Base-by-base conservation (phyloP, 2,797 vertebrate genomes). In the Coluber constrictor region DNA sequence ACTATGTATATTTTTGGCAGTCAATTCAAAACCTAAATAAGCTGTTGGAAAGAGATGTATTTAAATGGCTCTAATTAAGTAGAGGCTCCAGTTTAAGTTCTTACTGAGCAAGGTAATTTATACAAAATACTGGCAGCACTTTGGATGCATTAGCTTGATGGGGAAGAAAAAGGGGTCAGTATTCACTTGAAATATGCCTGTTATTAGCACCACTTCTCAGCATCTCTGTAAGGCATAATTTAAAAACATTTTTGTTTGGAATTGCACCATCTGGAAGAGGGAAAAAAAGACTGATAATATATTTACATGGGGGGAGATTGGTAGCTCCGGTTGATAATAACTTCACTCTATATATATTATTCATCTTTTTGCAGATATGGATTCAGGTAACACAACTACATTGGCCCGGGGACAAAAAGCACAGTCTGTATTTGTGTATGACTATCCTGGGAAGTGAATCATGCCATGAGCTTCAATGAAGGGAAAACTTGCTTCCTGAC, bases 201-300 rank as follows among this genome's bases (percentile, higher is more conserved):
- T 90, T 92, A 90, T 91, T 96, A 96, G 93, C 97, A 93, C 95
- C n/a, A 93, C 95, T 90, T 95, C 93, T 93, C 27, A 0, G 60
- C 88, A 70, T 92, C 90, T 93, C 94, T 95, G 95, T 90, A 93
- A 96, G 94, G 94, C 94, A 86, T 94, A 92, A 93, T 96, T 96
- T 97, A 93, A 96, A 97, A 95, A 92, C 61, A 92, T 88, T 94
- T 94, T 95, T 88, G 95, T 92, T 51, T 29, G 96, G 95, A 97
- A 96, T 94, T 96, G 92, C 92, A 95, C 91, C 95, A 93, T 96
- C 94, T 96, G 93, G 96, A 97, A 94, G 93, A 12, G 90, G 86
- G 63, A 54, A 92, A 93, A 94, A 95, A 97, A 11, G 74, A 95
- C 95, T 5, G 0, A 94, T 95, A 89, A 51, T 51, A 51, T 43